These are phyloP conservation scores for Margaritifera margaritifera DNA, from an alignment of 2,888 invertebrate genomes.

Conservation along the genomic window DNA sequence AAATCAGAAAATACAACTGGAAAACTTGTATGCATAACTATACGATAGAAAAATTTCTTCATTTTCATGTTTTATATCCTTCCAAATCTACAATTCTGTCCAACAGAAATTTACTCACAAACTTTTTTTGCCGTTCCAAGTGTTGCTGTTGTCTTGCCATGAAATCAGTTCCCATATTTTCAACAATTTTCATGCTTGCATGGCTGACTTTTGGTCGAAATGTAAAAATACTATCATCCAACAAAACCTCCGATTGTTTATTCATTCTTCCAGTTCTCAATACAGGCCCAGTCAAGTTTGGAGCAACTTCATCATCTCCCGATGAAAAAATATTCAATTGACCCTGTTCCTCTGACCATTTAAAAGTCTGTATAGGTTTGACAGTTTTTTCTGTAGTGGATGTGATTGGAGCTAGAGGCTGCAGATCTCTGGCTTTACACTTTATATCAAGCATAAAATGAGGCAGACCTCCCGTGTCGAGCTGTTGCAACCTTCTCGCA, in stretches of 20 bases:
- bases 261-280: constrained; percentile 42
- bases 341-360: constrained; percentile 1
- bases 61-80: too few relatives aligned
- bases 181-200: constrained; percentile 59
- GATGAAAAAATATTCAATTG: background rate
- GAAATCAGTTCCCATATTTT: constrained; percentile 62
- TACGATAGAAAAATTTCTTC: too few relatives aligned
- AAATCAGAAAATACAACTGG: too few relatives aligned
- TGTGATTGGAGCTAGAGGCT: constrained; percentile 47
- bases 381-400: constrained; percentile 14
- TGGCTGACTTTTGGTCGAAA: constrained; percentile 62
- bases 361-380: constrained; percentile 3
- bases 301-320: background rate
- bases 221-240: constrained; percentile 61
- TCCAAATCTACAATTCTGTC: too few relatives aligned
- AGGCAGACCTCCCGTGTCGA: constrained; percentile 40
- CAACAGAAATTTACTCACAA: constrained; percentile 48
- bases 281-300: constrained; percentile 22
- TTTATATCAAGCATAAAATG: constrained; percentile 57
- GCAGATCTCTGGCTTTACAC: constrained; percentile 34
- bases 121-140: constrained; percentile 58
- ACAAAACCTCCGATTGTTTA: constrained; percentile 34
- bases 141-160: constrained; percentile 64
- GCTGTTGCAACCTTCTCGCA: constrained; percentile 37
- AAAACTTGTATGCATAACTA: too few relatives aligned